These are phyloP conservation scores for Neofelis nebulosa DNA, from an alignment of 2,113 vertebrate species.

Conservation along the genomic window DNA sequence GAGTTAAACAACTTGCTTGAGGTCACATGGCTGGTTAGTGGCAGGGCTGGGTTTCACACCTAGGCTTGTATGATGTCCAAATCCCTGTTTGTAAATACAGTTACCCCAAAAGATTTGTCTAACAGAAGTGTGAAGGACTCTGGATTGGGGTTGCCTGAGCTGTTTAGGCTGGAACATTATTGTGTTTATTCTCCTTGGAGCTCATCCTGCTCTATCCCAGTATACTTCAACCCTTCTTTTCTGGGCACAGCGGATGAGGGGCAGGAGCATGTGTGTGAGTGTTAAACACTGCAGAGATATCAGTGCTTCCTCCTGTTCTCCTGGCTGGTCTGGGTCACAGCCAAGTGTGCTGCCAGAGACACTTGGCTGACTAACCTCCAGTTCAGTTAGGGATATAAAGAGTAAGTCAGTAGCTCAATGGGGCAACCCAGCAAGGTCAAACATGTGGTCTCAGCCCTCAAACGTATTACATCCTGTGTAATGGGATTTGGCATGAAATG, in stretches of 20 bases:
- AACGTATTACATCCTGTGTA: not conserved
- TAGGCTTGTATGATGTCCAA: not conserved
- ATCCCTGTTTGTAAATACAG: not conserved
- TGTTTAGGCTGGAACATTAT: not conserved
- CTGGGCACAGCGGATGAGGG: not conserved
- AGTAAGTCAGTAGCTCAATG: not conserved
- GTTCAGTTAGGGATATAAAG: not conserved
- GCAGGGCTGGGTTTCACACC: not conserved
- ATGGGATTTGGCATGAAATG: not conserved
- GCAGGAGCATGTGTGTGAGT: not conserved
- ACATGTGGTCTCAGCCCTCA: not conserved
- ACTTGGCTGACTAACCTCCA: not conserved
- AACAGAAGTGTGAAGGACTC: not conserved
- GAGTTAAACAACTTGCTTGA: not conserved
- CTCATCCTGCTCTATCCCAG: not conserved
- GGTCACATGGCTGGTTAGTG: not conserved
- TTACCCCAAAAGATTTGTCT: not conserved
- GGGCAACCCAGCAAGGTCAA: not conserved
- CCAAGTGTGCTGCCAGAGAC: not conserved
- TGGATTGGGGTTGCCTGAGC: not conserved
- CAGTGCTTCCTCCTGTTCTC: not conserved
- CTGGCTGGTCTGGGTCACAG: not conserved
- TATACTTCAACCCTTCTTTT: not conserved
- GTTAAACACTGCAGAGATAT: not conserved
- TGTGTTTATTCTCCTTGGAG: not conserved